Evolutionary conservation across 2,113 vertebrate species (phyloP), one percentile per base, ranked within the genome.

Genomic region (Uria aalge): DNA sequence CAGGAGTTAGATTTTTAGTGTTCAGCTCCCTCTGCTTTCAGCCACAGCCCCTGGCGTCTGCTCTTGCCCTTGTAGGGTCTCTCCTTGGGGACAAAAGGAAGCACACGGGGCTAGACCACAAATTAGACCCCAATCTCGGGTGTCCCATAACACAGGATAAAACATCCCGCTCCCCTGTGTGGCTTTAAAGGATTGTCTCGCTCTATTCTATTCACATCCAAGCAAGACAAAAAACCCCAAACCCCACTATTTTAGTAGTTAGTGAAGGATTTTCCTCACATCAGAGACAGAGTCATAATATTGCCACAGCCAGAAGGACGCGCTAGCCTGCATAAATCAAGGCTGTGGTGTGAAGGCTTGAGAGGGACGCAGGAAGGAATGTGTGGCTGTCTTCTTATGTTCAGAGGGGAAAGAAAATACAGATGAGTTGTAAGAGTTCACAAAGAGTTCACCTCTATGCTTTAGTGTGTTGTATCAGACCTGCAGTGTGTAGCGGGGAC

Each of bases 261-360:
- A 22, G 22, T 40, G 53, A 53, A 67, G 16, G 52, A 45, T 60
- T 59, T 73, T 64, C 29, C 30, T 79, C 20, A 19, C 20, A 40
- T 40, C 34, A 66, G 45, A 21, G 38, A 40, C 15, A 66, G 18
- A 8, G 10, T 38, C 10, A 16, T 17, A n/a, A 26, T 17, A 59
- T 24, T 2, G 0, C 32, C 1, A 0, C 36, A 38, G 19, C 15
- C 48, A 27, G 43, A 29, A 57, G 23, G 19, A 45, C 10, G 20
- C 19, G 11, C 24, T 50, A 26, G 16, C n/a, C 43, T 29, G 3
- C 5, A 27, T 5, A 45, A 21, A n/a, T 17, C 1, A 0, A 18
- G 19, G 10, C 23, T 8, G 2, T 38, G 32, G 17, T 75, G 15
- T 6, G 9, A 40, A 86, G n/a, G 8, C 17, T 74, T 68, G 21